Conservation (phyloP, 2,797 vertebrate species). For the Sebastes jordani region DNA sequence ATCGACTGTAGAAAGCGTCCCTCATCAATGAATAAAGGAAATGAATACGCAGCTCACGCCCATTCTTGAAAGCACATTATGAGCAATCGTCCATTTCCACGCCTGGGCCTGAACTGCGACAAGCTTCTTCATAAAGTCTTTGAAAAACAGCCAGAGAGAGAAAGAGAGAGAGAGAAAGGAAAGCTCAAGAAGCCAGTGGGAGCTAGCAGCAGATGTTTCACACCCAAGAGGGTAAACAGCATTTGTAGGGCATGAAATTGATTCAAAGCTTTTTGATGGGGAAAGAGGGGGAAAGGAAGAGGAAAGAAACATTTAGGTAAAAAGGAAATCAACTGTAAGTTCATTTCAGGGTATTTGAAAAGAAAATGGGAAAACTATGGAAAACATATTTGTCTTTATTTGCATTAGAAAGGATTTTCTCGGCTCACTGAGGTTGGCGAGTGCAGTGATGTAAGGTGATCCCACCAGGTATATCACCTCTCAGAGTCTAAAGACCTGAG, state of each 20-base stretch:
- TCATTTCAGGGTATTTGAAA: conserved; percentile 53
- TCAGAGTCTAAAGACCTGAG: conserved; percentile 33
- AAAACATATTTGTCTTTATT: conserved; percentile 1
- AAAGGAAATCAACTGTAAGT: conserved; percentile 41
- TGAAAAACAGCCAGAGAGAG: conserved; percentile 14
- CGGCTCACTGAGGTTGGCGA: not conserved
- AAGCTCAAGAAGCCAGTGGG: conserved; percentile 48
- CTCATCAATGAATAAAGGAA: conserved; percentile 19
- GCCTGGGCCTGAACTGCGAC: conserved; percentile 24
- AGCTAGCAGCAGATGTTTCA: conserved; percentile 72
- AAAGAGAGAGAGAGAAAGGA: not conserved
- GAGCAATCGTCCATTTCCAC: conserved; percentile 41
- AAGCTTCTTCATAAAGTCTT: conserved; percentile 41
- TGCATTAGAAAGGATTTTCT: conserved; percentile 1
- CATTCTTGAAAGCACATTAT: conserved; percentile 33
- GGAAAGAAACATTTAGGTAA: conserved; percentile 47
- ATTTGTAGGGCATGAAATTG: conserved; percentile 82
- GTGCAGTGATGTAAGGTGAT: conserved; percentile 20
- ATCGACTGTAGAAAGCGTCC: not conserved
- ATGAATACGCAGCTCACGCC: conserved; percentile 4
- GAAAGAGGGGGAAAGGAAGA: conserved; percentile 39
- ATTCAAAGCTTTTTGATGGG: conserved; percentile 75
- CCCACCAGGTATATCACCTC: conserved; percentile 54
- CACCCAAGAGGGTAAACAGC: conserved; percentile 79
- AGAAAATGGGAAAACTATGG: not conserved